Conservation (phyloP, 64 coral and sea anemone genomes). For the Stichodactyla mertensii region DNA sequence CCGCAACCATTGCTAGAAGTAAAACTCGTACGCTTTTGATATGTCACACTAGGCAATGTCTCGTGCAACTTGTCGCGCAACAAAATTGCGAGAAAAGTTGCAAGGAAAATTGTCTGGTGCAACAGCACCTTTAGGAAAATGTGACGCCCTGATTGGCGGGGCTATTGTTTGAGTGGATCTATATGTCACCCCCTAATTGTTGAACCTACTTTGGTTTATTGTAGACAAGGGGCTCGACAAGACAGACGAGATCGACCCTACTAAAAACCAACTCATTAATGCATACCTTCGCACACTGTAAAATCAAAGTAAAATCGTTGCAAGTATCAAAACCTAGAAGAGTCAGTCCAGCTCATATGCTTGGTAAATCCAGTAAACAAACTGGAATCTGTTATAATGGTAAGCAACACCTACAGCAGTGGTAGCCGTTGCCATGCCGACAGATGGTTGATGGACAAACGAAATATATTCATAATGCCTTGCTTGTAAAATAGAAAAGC, state of each 20-base stretch:
- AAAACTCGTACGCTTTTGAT: too few relatives aligned
- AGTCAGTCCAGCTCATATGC: not conserved
- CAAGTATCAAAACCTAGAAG: not conserved
- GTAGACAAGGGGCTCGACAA: constrained; percentile 49
- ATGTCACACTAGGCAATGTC: too few relatives aligned
- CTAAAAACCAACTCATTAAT: not conserved
- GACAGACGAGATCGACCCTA: constrained; percentile 64
- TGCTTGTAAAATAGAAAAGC: not conserved
- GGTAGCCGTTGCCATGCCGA: too few relatives aligned
- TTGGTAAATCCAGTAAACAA: not conserved
- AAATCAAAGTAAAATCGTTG: not conserved
- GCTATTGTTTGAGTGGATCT: not conserved
- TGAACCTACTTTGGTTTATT: not conserved
- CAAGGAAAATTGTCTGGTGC: too few relatives aligned
- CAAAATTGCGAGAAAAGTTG: too few relatives aligned
- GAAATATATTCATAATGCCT: not conserved
- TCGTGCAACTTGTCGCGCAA: too few relatives aligned
- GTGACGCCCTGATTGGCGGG: too few relatives aligned
- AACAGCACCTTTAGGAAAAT: too few relatives aligned
- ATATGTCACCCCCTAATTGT: not conserved
- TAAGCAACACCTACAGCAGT: not conserved
- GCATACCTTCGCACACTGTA: not conserved
- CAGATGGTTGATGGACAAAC: too few relatives aligned
- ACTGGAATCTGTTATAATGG: not conserved
- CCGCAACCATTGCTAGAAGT: too few relatives aligned